Base-by-base conservation (phyloP, 2,113 vertebrate species). In the Prietella phreatophila region DNA sequence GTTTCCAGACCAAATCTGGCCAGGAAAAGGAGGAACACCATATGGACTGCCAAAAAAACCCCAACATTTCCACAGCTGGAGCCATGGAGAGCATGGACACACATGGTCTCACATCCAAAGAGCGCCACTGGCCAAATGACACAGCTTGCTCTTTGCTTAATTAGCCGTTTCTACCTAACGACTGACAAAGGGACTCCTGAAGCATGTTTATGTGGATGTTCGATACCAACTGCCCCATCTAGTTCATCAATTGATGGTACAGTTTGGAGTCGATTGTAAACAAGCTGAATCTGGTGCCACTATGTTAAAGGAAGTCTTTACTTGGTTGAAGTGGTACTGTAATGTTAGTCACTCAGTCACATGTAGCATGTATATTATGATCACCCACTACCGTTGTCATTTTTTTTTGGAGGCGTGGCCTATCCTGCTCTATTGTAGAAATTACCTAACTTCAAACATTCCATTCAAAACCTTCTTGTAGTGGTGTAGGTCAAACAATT, bases 71-170 rank as follows among this genome's bases (percentile, higher is more conserved):
- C n/a, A n/a, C 55, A 39, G 73, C 27, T 84, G 85, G 82, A 87
- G 73, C 8, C 30, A 9, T 47, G 42, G 27, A 75, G 30, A 83
- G 39, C 8, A 30, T 2, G 19, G 60, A 82, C 78, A 82, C 82
- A 81, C 65, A 86, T 11, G 55, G 69, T 67, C 60, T 58, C 76
- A 81, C 89, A 87, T 80, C 87, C 82, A 82, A 69, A 80, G 13
- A 85, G 15, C 30, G 33, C 75, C 65, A 82, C 50, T 20, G 58
- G 82, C 85, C 82, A 85, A 30, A 30, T 27, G 10, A 33, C 19
- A 50, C 33, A 83, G 65, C 36, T 58, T 71, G 56, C 55, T 15
- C 25, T 76, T 47, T 13, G n/a, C 56, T 67, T 61, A 82, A 89
- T 87, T 87, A 89, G 71, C 87, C 79, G 47, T 53, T 67, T 63